Evolutionary conservation across 2,113 vertebrate genomes (phyloP).

Genomic region (Crotalus tigris): DNA sequence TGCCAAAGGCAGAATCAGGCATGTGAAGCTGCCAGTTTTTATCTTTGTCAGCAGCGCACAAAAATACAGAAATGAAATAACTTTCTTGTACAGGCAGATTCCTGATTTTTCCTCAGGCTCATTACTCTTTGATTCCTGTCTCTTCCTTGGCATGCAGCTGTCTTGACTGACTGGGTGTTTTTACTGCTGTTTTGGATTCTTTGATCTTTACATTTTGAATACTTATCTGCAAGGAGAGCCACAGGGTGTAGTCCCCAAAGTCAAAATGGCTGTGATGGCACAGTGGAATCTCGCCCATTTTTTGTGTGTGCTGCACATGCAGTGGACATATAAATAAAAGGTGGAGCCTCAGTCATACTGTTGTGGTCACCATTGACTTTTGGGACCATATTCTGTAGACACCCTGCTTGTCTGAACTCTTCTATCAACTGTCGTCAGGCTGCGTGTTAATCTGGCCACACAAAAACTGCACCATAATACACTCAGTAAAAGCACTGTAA

Average conservation of each 20-base stretch:
- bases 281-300: background rate
- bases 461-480: background rate
- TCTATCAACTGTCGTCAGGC: background rate
- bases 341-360: background rate
- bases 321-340: background rate
- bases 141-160: background rate
- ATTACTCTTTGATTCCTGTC: background rate
- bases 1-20: background rate
- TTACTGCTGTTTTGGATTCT: background rate
- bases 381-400: background rate
- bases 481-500: background rate
- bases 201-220: background rate
- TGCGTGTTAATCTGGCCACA: background rate
- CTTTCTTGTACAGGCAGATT: background rate
- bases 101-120: background rate
- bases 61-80: background rate
- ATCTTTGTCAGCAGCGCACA: background rate
- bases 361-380: background rate
- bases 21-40: background rate
- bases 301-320: background rate
- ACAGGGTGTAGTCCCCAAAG: background rate
- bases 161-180: background rate
- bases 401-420: background rate
- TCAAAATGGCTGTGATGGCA: background rate
- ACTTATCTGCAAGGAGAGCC: background rate